Percentiles rank a stretch among this genome's conserved stretches.
Evolutionary conservation across 2,113 vertebrate genomes (phyloP).

Genomic region (Hucho hucho): DNA sequence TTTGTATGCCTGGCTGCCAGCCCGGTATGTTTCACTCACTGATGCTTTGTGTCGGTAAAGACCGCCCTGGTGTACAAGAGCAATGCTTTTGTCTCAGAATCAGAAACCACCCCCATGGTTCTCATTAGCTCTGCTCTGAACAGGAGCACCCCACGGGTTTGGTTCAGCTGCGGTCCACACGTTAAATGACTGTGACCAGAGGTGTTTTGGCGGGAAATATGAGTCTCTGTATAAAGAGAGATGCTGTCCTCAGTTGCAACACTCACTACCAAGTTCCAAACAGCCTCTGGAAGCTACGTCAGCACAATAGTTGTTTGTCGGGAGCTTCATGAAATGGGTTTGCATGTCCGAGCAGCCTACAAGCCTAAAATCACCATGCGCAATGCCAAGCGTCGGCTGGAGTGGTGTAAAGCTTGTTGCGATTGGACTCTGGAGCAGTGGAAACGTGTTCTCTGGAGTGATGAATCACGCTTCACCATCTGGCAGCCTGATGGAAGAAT

Average conservation of each 20-base stretch:
- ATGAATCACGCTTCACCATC: too few species aligned
- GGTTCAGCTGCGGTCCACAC: not conserved
- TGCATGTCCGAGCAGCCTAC: too few species aligned
- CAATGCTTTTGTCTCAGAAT: constrained; percentile 13
- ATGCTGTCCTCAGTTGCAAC: not conserved
- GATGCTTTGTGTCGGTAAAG: constrained; percentile 27
- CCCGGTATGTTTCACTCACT: constrained; percentile 7
- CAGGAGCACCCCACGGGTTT: not conserved
- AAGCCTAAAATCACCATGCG: too few species aligned
- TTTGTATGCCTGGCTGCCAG: constrained; percentile 17
- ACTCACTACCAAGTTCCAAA: too few species aligned
- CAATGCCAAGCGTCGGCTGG: too few species aligned
- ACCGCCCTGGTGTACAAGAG: constrained; percentile 14
- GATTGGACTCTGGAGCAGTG: too few species aligned
- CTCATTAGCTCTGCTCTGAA: not conserved
- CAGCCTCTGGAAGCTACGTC: too few species aligned
- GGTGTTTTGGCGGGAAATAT: not conserved
- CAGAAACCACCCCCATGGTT: constrained; percentile 12
- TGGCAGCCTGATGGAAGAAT: too few species aligned
- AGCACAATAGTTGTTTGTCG: too few species aligned
- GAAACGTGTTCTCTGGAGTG: too few species aligned
- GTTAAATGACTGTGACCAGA: constrained; percentile 7
- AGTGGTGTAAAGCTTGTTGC: too few species aligned
- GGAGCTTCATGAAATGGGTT: too few species aligned
- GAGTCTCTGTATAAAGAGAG: not conserved